Base-by-base conservation (phyloP, 2,113 vertebrate genomes). In the Casuarius casuarius region DNA sequence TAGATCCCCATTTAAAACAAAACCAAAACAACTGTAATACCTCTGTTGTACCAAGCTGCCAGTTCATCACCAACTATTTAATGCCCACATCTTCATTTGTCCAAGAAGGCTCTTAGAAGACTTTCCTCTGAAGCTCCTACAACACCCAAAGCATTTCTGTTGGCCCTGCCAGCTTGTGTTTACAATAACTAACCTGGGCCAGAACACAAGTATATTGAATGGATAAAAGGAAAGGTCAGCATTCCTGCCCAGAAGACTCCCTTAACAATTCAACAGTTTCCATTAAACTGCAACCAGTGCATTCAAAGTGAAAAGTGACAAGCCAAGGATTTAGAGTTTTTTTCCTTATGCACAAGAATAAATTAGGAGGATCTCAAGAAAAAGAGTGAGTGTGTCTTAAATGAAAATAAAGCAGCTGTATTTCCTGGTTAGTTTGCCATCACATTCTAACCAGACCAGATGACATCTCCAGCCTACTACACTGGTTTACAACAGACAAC, bases 381-480 rank as follows among this genome's bases (percentile, higher is more conserved):
- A 40, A 78, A 28, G 15, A 7, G 4, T 7, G 18, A 48, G 46
- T 8, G 4, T 25, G 61, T 9, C 9, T 26, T 49, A 42, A 44
- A 87, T 9, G 28, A 72, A 73, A 44, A 49, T 46, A 75, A 51
- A 25, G 10, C 28, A 25, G 29, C 12, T 40, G 23, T 63, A 33
- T 62, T 84, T 73, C 70, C 61, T 23, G n/a, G 31, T 70, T 87
- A 38, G 51, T 87, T 76, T 84, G 33, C n/a, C 31, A 31, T 5
- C 1, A 1, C 0, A 0, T 25, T 68, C 68, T 62, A 54, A 87
- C 31, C 65, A 56, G 68, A 4, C 21, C 56, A 21, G 35, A 58
- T 74, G 25, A 19, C 40, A 66, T 19, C 49, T 56, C 73, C 25
- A 35, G 8, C 16, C 22, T 1, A 12, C 70, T 89, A 58, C 38